A percentile compares a stretch with the other conserved stretches of the same genome.
These are phyloP conservation scores for Diaphora mendica DNA, from an alignment of 2,888 invertebrate species.

Conservation along the genomic window DNA sequence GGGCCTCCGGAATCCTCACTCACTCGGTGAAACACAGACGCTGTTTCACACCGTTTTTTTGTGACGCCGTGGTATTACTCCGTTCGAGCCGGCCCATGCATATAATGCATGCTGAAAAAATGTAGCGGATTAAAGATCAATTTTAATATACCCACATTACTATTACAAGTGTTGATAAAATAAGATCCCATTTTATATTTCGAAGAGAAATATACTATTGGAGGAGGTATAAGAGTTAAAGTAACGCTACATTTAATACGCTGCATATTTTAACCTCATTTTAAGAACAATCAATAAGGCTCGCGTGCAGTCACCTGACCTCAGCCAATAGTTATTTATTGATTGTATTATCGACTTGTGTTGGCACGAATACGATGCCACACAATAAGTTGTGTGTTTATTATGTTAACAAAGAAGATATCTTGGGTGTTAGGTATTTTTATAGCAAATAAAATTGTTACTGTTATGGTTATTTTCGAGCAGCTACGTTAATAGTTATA, in stretches of 20 bases:
- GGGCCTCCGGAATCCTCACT: no score
- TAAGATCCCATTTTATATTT: background rate
- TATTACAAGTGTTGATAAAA: background rate
- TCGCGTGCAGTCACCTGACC: constrained; percentile 27
- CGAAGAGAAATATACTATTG: background rate
- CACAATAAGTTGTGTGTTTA: constrained; percentile 3
- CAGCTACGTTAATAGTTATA: background rate
- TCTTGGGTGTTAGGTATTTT: background rate
- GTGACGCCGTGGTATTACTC: no score
- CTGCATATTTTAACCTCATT: constrained; percentile 12
- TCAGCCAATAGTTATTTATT: constrained; percentile 38
- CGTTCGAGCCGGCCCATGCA: no score
- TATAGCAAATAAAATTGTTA: background rate
- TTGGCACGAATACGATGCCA: constrained; percentile 32
- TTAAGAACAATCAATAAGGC: constrained; percentile 12
- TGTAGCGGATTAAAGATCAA: no score
- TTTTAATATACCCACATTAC: no score
- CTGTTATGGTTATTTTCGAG: background rate
- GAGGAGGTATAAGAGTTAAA: background rate
- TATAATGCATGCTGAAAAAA: no score
- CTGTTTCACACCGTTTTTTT: no score
- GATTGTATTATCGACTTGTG: constrained; percentile 25
- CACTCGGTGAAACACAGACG: no score
- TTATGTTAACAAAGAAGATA: background rate
- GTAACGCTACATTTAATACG: background rate